Percentiles rank a stretch among this genome's conserved stretches.
Evolutionary conservation across 2,888 invertebrate genomes (phyloP).

Genomic region (Lamellibrachia columna): DNA sequence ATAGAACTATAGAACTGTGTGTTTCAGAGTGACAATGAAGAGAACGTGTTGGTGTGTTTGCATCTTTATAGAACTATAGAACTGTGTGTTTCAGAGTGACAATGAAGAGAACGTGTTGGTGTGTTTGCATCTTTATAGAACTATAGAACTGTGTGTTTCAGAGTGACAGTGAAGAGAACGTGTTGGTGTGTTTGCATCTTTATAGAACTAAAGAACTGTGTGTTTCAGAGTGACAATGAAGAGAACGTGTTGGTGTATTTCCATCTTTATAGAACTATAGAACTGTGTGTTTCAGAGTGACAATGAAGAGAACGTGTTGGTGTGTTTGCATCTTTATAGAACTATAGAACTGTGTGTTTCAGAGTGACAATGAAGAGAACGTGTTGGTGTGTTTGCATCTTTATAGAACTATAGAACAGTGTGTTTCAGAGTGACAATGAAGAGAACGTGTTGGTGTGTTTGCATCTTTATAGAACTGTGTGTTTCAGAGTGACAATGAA

Average conservation of each 20-base stretch:
- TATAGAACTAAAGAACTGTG: slow-evolving; percentile 93
- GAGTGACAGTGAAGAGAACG: slow-evolving; percentile 98
- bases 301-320: slow-evolving; percentile 68
- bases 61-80: background rate
- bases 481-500: too few species aligned
- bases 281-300: background rate
- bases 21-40: slow-evolving; percentile 93
- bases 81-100: background rate
- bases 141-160: slow-evolving; percentile 70
- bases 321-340: slow-evolving; percentile 98
- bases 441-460: slow-evolving; percentile 84
- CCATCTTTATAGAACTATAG: too few species aligned
- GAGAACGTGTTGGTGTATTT: slow-evolving; percentile 81
- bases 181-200: slow-evolving; percentile 85
- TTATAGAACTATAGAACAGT: slow-evolving; percentile 86
- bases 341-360: slow-evolving; percentile 55
- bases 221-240: slow-evolving; percentile 91
- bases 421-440: slow-evolving; percentile 91
- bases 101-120: slow-evolving; percentile 71
- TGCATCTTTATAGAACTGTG: too few species aligned
- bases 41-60: slow-evolving; percentile 79
- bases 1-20: slow-evolving; percentile 93
- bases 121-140: slow-evolving; percentile 91
- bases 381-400: slow-evolving; percentile 88
- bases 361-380: slow-evolving; percentile 97